Percentiles rank a stretch among this genome's conserved stretches.
phyloP scores from a whole-genome alignment of 1,140 invertebrate genomes.

The Neotoxoptera formosana region DNA sequence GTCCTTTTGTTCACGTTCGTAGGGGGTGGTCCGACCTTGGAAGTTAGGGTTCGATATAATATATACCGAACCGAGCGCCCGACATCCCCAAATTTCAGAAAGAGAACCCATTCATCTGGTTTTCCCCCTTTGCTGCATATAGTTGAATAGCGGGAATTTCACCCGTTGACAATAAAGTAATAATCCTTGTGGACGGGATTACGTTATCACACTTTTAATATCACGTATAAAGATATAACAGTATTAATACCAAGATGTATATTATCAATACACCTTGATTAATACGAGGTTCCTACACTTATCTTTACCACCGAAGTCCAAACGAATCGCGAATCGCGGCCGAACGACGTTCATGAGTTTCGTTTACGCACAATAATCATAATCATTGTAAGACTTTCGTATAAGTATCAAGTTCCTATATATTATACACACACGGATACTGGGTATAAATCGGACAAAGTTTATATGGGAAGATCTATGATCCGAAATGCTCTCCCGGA shows the following conservation, averaged over 20 bases:
- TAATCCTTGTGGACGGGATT: not conserved
- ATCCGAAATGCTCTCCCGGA: not conserved
- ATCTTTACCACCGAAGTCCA: not conserved
- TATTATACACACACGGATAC: not conserved
- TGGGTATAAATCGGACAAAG: not conserved
- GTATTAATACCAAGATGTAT: not conserved
- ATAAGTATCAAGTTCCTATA: not conserved
- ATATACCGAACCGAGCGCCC: not conserved
- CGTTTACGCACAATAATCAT: not conserved
- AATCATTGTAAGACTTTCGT: not conserved
- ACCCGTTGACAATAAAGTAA: not conserved
- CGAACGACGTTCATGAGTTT: not conserved
- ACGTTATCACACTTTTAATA: not conserved
- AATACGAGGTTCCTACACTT: not conserved
- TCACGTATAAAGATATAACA: not conserved
- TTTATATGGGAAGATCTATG: not conserved
- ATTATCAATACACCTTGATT: too few species aligned
- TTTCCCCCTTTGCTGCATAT: not conserved
- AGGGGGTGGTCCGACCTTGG: constrained; percentile 51
- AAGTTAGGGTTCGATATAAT: constrained; percentile 34
- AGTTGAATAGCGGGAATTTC: not conserved
- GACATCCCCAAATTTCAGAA: not conserved
- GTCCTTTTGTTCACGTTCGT: constrained; percentile 28
- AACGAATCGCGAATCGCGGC: not conserved
- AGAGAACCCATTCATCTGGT: constrained; percentile 24